Percentiles rank a stretch among this genome's conserved stretches.
These are phyloP conservation scores for Campylomormyrus tamandua DNA, from an alignment of 2,113 vertebrate species.

Conservation along the genomic window DNA sequence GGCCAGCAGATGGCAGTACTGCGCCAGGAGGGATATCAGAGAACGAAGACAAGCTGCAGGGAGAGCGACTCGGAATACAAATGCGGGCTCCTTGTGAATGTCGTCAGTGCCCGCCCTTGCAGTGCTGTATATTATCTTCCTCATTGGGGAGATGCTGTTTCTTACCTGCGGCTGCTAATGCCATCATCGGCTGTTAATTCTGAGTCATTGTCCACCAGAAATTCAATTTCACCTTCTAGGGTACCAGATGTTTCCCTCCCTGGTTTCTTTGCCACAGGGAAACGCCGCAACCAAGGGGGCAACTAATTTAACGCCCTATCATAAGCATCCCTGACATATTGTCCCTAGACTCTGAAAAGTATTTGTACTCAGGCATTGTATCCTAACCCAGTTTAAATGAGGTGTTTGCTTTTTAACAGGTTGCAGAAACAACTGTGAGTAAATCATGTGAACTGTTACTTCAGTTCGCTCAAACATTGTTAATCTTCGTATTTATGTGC, in stretches of 20 bases:
- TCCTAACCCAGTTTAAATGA: not conserved
- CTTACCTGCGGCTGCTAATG: not conserved
- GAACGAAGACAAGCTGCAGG: not conserved
- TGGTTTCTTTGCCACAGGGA: not conserved
- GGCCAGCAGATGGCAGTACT: constrained; percentile 3
- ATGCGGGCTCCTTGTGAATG: not conserved
- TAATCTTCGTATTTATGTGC: not conserved
- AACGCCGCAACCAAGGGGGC: not conserved
- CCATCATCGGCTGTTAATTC: not conserved
- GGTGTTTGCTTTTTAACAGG: not conserved
- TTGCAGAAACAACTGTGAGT: not conserved
- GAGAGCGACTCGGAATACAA: not conserved
- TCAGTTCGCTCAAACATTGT: constrained; percentile 2
- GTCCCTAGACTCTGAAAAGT: not conserved
- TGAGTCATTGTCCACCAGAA: not conserved
- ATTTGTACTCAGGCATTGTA: not conserved
- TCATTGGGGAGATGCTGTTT: not conserved
- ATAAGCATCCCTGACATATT: not conserved
- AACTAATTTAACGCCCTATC: not conserved
- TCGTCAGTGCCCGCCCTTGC: not conserved
- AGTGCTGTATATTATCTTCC: not conserved
- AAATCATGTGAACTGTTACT: constrained; percentile 3
- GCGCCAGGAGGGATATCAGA: not conserved
- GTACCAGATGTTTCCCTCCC: not conserved
- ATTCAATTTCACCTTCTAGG: constrained; percentile 5